Conservation (phyloP, 2,888 invertebrate genomes). For the Campoplex nolae region DNA sequence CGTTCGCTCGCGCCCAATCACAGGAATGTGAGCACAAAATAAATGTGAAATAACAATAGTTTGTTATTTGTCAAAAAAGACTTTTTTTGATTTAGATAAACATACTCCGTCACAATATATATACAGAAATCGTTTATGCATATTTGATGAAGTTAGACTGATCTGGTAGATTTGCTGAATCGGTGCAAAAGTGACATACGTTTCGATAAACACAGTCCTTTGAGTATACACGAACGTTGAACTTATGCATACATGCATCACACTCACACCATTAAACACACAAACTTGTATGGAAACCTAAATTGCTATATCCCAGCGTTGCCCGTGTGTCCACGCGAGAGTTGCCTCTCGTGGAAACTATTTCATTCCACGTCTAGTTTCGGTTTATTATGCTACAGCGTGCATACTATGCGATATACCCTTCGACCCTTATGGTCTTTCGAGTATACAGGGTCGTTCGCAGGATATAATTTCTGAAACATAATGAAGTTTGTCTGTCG, state of each 20-base stretch:
- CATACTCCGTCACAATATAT: too few relatives aligned
- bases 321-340: conserved; percentile 22
- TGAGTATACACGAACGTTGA: conserved; percentile 6
- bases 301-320: conserved; percentile 27
- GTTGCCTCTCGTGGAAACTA: conserved; percentile 24
- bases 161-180: conserved; percentile 30
- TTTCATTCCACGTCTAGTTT: conserved; percentile 42
- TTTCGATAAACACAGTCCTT: neutral
- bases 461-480: neutral
- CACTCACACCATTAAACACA: neutral
- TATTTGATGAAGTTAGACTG: neutral
- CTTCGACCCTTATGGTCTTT: conserved; percentile 52
- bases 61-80: too few relatives aligned
- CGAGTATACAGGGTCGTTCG: conserved; percentile 23
- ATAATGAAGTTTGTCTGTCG: too few relatives aligned
- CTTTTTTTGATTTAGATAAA: too few relatives aligned
- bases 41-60: too few relatives aligned
- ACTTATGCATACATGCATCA: neutral
- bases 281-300: conserved; percentile 9
- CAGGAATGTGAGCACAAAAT: too few relatives aligned
- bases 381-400: conserved; percentile 44
- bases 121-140: neutral
- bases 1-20: too few relatives aligned
- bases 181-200: conserved; percentile 17
- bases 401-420: conserved; percentile 64